Evolutionary conservation across 2,888 invertebrate genomes (phyloP), one percentile per base, ranked within the genome.

Genomic region (Parasteatoda lunata): DNA sequence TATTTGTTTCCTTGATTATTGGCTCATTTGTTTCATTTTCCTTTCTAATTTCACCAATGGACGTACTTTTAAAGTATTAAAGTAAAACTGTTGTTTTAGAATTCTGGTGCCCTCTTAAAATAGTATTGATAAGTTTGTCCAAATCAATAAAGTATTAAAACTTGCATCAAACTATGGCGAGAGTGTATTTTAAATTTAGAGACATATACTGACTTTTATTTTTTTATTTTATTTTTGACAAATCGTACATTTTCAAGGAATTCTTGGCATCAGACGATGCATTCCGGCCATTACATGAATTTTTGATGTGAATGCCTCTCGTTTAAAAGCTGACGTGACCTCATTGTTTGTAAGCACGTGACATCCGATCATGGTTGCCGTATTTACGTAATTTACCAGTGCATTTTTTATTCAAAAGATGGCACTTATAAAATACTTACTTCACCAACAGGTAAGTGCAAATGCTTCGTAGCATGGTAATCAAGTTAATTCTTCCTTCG

Each of bases 321-420:
- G 70, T 85, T 85, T 85, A 80, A 85, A 85, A 85, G 76, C 15
- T 65, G 73, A 85, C 85, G 85, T 85, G 85, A 85, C 77, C 75
- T 85, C 85, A 85, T 85, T 85, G 85, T 85, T 80, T 77, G 76
- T 69, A 77, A 80, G 80, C 85, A 85, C 80, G 85, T 85, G 85
- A 80, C 85, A 80, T 80, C 72, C 69, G 59, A 49, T 45, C 47
- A 65, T 49, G 72, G 71, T 69, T 13, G 15, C 11, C 13, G 45
- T 59, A 59, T n/a, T 59, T n/a, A 59, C n/a, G n/a, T 11, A 45
- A 15, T 48, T 72, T 59, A 52, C 77, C 73, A 66, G 15, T 6
- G 30, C 13, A 85, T 85, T 76, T 85, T 71, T 85, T 85, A 85
- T 85, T 85, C 64, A 85, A 65, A 49, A 64, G 65, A 64, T 69